A percentile compares a stretch with the other conserved stretches of the same genome.
Conservation (phyloP, 2,797 vertebrate genomes). For the Pteronotus mesoamericanus region DNA sequence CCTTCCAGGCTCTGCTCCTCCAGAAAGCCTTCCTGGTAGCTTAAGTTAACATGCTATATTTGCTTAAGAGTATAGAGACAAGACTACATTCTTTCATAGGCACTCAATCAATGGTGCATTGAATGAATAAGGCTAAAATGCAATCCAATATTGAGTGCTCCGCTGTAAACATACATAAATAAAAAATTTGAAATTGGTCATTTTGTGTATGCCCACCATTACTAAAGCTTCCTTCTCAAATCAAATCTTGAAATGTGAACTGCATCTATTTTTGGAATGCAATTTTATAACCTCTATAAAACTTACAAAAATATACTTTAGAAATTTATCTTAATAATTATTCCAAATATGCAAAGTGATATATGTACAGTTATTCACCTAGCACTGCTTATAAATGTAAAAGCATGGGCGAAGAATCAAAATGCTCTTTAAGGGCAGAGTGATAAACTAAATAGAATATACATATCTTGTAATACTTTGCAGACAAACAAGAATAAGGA, state of each 20-base stretch:
- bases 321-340: slow-evolving; percentile 5
- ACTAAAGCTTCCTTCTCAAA: neutral
- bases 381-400: neutral
- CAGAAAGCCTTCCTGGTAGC: neutral
- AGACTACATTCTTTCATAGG: neutral
- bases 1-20: neutral
- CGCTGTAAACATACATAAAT: neutral
- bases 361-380: neutral
- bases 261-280: neutral
- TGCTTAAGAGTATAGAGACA: neutral
- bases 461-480: neutral
- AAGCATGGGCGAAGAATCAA: neutral
- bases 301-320: neutral
- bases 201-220: neutral
- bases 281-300: neutral
- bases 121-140: neutral
- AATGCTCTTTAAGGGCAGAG: neutral
- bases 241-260: neutral
- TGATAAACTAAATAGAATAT: neutral
- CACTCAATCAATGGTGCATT: neutral
- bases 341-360: slow-evolving; percentile 17
- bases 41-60: neutral
- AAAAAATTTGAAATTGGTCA: neutral
- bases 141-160: neutral
- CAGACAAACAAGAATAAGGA: neutral